A percentile compares a stretch with the other conserved stretches of the same genome.
Conservation (phyloP, 2,113 vertebrate species). For the Bettongia penicillata region DNA sequence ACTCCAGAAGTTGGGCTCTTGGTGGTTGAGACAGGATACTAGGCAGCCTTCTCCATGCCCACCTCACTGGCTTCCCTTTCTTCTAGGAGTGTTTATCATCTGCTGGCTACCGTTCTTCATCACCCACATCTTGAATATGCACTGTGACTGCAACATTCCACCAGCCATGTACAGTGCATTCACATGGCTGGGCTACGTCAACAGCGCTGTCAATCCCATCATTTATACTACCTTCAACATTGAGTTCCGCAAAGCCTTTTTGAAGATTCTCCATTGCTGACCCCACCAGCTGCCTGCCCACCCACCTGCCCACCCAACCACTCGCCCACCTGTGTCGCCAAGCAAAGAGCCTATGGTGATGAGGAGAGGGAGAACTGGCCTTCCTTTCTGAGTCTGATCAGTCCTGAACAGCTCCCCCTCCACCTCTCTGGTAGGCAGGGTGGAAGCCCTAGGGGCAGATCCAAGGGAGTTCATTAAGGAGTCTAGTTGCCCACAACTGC, state of each 20-base stretch:
- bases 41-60: neutral
- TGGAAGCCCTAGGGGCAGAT: neutral
- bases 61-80: conserved; percentile 60
- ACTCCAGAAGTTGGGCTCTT: neutral
- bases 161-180: conserved; percentile 95
- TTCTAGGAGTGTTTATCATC: conserved; percentile 97
- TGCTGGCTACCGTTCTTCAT: conserved; percentile 99
- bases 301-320: conserved; percentile 44
- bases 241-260: conserved; percentile 98
- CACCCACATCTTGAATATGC: conserved; percentile 98
- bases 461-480: neutral
- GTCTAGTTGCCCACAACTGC: neutral
- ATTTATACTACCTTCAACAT: conserved; percentile 99
- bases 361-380: neutral
- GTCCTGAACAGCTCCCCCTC: neutral
- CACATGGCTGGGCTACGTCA: conserved; percentile 98
- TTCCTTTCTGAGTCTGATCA: neutral
- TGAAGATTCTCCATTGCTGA: conserved; percentile 98
- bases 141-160: conserved; percentile 95
- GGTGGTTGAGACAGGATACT: neutral
- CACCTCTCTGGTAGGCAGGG: neutral
- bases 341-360: neutral
- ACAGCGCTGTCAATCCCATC: conserved; percentile 98
- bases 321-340: neutral
- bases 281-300: conserved; percentile 50